phyloP scores from a whole-genome alignment of 1,140 invertebrate genomes.

The Brachionus rubens region DNA sequence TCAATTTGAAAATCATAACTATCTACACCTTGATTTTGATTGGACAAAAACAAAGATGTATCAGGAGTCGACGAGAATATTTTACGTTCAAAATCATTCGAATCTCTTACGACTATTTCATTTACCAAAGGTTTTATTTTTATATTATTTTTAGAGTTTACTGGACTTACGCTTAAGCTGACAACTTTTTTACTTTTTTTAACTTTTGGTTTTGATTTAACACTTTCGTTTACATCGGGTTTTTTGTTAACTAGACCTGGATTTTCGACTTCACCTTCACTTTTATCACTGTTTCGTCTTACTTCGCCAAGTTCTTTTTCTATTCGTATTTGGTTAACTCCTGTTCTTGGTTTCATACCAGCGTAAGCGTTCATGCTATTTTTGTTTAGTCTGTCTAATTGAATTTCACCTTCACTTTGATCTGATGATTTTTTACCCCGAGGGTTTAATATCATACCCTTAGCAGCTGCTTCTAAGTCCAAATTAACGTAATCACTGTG shows the following conservation, averaged over 20 bases:
- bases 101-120: conserved; percentile 13
- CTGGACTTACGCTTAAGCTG: background rate
- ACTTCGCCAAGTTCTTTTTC: conserved; percentile 30
- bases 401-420: conserved; percentile 30
- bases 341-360: background rate
- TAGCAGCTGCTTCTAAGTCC: background rate
- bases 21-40: background rate
- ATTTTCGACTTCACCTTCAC: conserved; percentile 37
- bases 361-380: background rate
- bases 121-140: conserved; percentile 3
- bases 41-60: conserved; percentile 28
- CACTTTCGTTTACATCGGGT: background rate
- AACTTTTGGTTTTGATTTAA: background rate
- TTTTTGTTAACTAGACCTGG: conserved; percentile 20
- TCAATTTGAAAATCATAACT: background rate
- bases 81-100: conserved; percentile 45
- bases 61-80: conserved; percentile 38
- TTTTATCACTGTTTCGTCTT: background rate
- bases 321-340: conserved; percentile 1
- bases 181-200: conserved; percentile 44
- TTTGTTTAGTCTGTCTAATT: background rate
- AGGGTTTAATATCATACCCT: conserved; percentile 4
- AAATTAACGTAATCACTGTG: conserved; percentile 39
- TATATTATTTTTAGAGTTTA: conserved; percentile 37
- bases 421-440: conserved; percentile 11